Conservation (phyloP, 2,797 vertebrate genomes). For the Sternotherus odoratus region DNA sequence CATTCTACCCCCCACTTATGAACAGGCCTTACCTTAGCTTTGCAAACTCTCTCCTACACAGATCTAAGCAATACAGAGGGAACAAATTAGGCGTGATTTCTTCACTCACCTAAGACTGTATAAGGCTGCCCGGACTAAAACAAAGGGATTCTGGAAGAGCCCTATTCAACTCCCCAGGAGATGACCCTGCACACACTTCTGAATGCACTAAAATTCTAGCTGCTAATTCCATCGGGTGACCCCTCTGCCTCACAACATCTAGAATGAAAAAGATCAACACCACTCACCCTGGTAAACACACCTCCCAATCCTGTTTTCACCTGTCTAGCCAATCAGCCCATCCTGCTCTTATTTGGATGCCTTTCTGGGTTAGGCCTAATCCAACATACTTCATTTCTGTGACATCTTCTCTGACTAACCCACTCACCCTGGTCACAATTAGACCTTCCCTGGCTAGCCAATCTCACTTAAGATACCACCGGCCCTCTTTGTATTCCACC, state of each 20-base stretch:
- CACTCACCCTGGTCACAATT: accelerated
- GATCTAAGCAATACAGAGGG: not conserved
- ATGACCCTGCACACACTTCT: not conserved
- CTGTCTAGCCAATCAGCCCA: not conserved
- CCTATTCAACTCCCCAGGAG: constrained; percentile 33
- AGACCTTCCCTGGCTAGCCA: not conserved
- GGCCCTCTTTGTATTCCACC: not conserved
- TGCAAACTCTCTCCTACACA: constrained; percentile 7
- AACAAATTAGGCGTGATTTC: not conserved
- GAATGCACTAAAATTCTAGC: not conserved
- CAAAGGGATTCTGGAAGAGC: not conserved
- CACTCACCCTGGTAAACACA: not conserved
- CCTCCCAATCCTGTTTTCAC: not conserved
- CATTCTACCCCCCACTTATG: constrained; percentile 34
- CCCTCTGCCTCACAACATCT: too few species aligned
- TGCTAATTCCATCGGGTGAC: not conserved
- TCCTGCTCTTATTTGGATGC: not conserved
- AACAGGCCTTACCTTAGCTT: constrained; percentile 27
- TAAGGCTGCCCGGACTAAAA: not conserved
- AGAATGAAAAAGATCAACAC: not conserved
- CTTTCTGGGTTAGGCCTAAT: not conserved
- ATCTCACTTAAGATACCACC: not conserved
- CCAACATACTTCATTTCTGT: not conserved
- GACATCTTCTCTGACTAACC: not conserved
- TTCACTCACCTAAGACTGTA: not conserved